Evolutionary conservation across 2,113 vertebrate genomes (phyloP), one percentile per base, ranked within the genome.

Genomic region (Bothrops jararaca): DNA sequence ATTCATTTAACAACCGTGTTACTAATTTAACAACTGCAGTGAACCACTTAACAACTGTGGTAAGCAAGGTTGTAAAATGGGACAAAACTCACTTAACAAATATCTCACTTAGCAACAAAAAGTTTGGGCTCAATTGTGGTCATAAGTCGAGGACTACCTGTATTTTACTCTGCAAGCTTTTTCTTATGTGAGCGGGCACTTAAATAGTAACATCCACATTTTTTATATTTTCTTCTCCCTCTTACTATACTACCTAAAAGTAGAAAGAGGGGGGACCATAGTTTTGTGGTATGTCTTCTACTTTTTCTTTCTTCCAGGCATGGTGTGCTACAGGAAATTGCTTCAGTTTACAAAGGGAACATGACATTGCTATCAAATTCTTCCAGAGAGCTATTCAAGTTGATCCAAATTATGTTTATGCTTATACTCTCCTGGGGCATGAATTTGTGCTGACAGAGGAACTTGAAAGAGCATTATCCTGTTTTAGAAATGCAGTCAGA

Each of bases 241-340:
- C 3, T 88, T 53, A 53, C 48, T 39, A 53, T 39, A 54, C 2
- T 10, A 15, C 39, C 39, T 45, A 57, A 91, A 91, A 57, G 4
- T 42, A 22, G 50, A 80, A 80, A 20, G 15, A 18, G 69, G n/a
- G 18, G 69, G 20, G n/a, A 58, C 15, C 13, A 64, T 88, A 86
- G n/a, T 91, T 50, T 22, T 91, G 23, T 86, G 42, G 4, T 45
- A 39, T 45, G 29, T 88, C 26, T 85, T 89, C 52, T 92, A 39
- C 42, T 80, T 48, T 80, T 96, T 56, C 95, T 92, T 92, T 92
- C 87, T 93, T 12, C 93, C 92, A 99, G 99, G 98, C 99, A 45
- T 99, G 99, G 99, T 99, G 99, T 96, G 99, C 99, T 64, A 98
- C 99, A 57, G 99, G 99, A 22, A 99, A 99, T 98, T 99, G 99